These are phyloP conservation scores for Dendroctonus valens DNA, from an alignment of 1,140 invertebrate species.

Conservation along the genomic window DNA sequence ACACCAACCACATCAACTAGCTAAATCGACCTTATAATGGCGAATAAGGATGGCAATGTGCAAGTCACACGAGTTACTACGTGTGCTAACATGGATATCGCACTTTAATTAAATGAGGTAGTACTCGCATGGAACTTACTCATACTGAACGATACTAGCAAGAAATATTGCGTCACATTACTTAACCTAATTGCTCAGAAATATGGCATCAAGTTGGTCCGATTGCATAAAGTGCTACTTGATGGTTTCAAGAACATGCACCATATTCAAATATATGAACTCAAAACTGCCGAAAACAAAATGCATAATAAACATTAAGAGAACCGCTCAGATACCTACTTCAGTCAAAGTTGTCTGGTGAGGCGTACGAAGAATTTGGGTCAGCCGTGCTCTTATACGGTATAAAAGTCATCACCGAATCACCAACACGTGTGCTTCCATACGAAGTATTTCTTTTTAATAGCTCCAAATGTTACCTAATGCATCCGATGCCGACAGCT, in stretches of 20 bases:
- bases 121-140: no score
- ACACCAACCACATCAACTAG: constrained; percentile 4
- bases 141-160: no score
- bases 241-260: no score
- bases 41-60: constrained; percentile 7
- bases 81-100: no score
- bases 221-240: no score
- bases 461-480: constrained; percentile 17
- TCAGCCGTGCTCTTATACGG: constrained; percentile 29
- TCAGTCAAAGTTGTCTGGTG: constrained; percentile 26
- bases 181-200: no score
- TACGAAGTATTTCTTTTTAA: constrained; percentile 19
- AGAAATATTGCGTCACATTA: no score
- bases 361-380: constrained; percentile 25
- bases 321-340: constrained; percentile 7
- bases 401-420: constrained; percentile 24
- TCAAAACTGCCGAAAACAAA: no score
- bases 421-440: constrained; percentile 20
- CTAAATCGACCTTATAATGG: background rate
- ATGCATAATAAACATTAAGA: no score
- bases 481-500: background rate
- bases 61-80: constrained; percentile 10
- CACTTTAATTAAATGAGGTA: no score
- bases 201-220: no score
- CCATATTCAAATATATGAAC: no score